Evolutionary conservation across 2,888 invertebrate species (phyloP).

Genomic region (Plagiodera versicolora): DNA sequence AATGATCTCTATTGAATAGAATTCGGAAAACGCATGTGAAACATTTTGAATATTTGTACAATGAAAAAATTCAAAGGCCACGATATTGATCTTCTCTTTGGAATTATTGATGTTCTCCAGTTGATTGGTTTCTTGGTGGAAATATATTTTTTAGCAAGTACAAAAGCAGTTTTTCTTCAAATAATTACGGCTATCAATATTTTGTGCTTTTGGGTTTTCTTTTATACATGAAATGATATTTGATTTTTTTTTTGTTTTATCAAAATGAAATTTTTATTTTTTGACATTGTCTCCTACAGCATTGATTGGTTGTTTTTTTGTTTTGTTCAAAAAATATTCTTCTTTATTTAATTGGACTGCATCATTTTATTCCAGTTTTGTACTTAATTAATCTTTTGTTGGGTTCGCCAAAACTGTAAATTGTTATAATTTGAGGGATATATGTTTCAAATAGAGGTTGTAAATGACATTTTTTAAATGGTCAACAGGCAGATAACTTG

Average conservation of each 20-base stretch:
- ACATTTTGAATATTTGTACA: constrained; percentile 25
- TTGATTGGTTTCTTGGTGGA: constrained; percentile 8
- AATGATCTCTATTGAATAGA: constrained; percentile 42
- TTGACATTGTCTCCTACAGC: constrained; percentile 21
- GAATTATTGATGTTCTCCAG: constrained; percentile 11
- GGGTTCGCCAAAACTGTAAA: constrained; percentile 3
- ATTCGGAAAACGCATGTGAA: constrained; percentile 24
- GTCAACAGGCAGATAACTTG: constrained; percentile 9
- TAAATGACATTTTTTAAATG: constrained; percentile 6
- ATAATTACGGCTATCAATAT: constrained; percentile 9
- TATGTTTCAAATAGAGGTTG: constrained; percentile 11
- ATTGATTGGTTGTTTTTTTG: constrained; percentile 22
- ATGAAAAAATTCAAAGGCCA: constrained; percentile 22
- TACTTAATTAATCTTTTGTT: constrained; percentile 32
- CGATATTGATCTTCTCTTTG: constrained; percentile 9
- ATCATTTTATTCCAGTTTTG: constrained; percentile 22
- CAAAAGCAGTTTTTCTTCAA: constrained; percentile 10
- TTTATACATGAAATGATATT: constrained; percentile 10
- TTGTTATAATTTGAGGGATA: constrained; percentile 7
- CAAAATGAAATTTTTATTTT: constrained; percentile 17
- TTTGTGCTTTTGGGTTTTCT: constrained; percentile 24
- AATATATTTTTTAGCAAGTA: constrained; percentile 13
- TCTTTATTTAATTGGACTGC: constrained; percentile 11
- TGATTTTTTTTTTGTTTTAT: constrained; percentile 22
- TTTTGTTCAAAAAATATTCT: constrained; percentile 16